Base-by-base conservation (phyloP, 2,113 vertebrate genomes). In the Percina caprodes region DNA sequence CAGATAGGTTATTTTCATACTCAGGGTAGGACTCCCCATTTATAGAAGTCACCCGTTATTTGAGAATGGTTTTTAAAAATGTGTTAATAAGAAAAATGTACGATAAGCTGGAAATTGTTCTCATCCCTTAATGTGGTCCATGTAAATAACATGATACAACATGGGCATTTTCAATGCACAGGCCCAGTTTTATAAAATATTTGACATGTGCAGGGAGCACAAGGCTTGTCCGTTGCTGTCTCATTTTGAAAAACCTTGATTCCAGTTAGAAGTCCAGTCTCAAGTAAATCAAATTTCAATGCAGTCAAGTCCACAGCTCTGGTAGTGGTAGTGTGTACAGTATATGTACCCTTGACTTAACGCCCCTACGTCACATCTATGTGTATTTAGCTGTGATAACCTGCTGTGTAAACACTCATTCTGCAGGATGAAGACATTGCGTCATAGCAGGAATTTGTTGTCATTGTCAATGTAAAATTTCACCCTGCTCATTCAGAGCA, bases 381-480 rank as follows among this genome's bases (percentile, higher is more conserved):
- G 19, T 48, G 8, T 45, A 16, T 76, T 58, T n/a, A 39, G 61
- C 65, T 54, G 55, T 35, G 19, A 65, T 30, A 23, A 79, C 56
- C 52, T 23, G n/a, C 73, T 55, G 54, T 18, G n/a, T 58, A 77
- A 74, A 75, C 78, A 58, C 51, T 48, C 75, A n/a, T 35, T 35
- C 56, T 26, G 39, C 54, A 13, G 63, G 69, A 60, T 23, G 8
- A 51, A 72, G 30, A 66, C 18, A 26, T 42, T 24, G 61, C 46
- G 48, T 72, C 67, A 35, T 13, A 39, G 68, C 14, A 35, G 51
- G 39, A 60, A 74, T 45, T 52, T 58, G 65, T 45, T 65, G 56
- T 68, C 26, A 58, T 52, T 65, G 51, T 80, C 24, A 49, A 33
- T 45, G 66, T 79, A 66, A 61, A 58, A 46, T 54, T 70, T 85